Conservation (phyloP, 2,888 invertebrate genomes). For the Pristionchus exspectatus region DNA sequence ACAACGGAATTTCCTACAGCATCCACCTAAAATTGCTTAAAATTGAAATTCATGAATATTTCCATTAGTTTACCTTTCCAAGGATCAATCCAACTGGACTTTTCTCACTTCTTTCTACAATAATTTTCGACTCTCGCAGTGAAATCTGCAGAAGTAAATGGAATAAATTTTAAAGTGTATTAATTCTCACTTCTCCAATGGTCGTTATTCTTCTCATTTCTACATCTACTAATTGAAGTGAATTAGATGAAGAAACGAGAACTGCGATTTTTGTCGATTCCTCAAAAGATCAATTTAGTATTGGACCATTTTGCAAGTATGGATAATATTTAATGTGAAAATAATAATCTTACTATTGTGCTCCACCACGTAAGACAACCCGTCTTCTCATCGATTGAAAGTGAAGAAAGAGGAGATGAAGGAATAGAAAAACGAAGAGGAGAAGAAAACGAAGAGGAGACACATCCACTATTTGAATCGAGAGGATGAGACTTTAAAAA, state of each 20-base stretch:
- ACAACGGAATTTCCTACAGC: neutral
- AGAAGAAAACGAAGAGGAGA: neutral
- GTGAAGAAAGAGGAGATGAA: slow-evolving; percentile 33
- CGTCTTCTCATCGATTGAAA: slow-evolving; percentile 31
- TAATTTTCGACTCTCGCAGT: neutral
- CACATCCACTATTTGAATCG: neutral
- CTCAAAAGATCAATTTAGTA: neutral
- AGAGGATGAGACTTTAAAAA: slow-evolving; percentile 27
- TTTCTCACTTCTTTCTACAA: neutral
- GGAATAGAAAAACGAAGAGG: slow-evolving; percentile 29
- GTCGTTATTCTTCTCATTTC: slow-evolving; percentile 34
- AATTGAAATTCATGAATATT: neutral
- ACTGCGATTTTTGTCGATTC: slow-evolving; percentile 8
- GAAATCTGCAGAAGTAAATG: neutral
- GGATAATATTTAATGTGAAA: no score
- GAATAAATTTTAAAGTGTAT: no score
- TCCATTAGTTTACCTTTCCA: slow-evolving; percentile 21
- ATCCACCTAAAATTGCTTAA: neutral
- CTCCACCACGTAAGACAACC: slow-evolving; percentile 41
- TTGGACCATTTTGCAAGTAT: no score
- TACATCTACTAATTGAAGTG: slow-evolving; percentile 8
- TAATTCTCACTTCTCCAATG: slow-evolving; percentile 28
- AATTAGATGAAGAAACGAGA: slow-evolving; percentile 22
- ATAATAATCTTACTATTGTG: neutral
- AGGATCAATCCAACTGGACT: neutral